phyloP scores from a whole-genome alignment of 2,888 invertebrate species.

The Nesidiocoris tenuis region DNA sequence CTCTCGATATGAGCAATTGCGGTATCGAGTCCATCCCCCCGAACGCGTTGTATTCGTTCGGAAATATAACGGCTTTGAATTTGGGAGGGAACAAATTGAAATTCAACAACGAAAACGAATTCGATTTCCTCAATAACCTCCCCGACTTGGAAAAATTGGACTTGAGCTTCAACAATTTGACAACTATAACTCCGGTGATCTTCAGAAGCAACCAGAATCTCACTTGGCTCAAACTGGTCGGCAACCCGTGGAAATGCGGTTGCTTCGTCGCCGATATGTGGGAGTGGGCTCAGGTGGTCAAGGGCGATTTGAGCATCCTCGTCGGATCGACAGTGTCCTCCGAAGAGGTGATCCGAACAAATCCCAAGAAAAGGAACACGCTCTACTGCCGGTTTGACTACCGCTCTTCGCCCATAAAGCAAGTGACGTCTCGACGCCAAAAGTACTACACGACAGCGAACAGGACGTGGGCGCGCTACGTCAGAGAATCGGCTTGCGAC shows the following conservation, averaged over 20 bases:
- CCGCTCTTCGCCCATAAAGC: constrained; percentile 54
- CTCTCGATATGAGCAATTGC: constrained; percentile 67
- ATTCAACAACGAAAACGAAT: constrained; percentile 53
- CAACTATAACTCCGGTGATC: constrained; percentile 23
- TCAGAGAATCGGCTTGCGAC: constrained; percentile 50
- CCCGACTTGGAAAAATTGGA: constrained; percentile 63
- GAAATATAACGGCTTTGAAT: constrained; percentile 64
- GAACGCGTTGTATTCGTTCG: constrained; percentile 63
- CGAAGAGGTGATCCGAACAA: constrained; percentile 62
- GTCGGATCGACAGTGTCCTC: constrained; percentile 66
- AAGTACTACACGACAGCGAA: constrained; percentile 60
- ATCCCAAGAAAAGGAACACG: constrained; percentile 65
- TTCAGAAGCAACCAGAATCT: constrained; percentile 59
- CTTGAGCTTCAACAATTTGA: constrained; percentile 64
- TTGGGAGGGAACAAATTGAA: constrained; percentile 62
- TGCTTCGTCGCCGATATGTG: constrained; percentile 70
- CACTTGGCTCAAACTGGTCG: constrained; percentile 63
- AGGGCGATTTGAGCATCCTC: constrained; percentile 64
- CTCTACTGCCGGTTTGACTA: constrained; percentile 66
- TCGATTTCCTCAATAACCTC: constrained; percentile 61
- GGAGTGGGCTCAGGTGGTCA: constrained; percentile 69
- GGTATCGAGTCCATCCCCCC: constrained; percentile 62
- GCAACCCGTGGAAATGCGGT: constrained; percentile 69
- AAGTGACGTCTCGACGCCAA: constrained; percentile 59
- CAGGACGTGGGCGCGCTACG: constrained; percentile 71